phyloP scores from a whole-genome alignment of 1,140 invertebrate genomes.

The Papilio machaon region DNA sequence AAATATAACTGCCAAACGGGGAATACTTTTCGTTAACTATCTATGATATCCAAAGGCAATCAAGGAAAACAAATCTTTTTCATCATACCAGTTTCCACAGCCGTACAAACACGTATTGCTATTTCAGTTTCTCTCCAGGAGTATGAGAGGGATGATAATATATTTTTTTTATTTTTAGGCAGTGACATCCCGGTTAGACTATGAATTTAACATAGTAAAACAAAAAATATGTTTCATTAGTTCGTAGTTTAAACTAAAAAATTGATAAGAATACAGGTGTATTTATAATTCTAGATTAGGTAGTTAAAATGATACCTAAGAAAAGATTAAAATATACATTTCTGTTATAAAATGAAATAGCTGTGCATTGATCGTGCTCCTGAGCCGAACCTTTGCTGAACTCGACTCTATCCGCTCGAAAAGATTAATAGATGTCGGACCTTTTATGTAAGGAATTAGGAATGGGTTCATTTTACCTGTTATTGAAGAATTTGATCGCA shows the following conservation, averaged over 20 bases:
- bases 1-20: too few species aligned
- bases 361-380: not conserved
- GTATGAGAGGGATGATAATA: too few species aligned
- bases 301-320: conserved; percentile 2
- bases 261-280: not conserved
- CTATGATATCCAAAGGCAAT: too few species aligned
- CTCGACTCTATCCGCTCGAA: conserved; percentile 11
- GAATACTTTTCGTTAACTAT: too few species aligned
- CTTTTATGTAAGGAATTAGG: conserved; percentile 22
- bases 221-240: not conserved
- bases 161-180: too few species aligned
- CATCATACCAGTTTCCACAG: too few species aligned
- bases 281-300: conserved; percentile 6
- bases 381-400: not conserved
- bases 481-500: conserved; percentile 14
- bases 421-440: conserved; percentile 24
- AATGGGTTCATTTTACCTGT: conserved; percentile 20
- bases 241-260: not conserved
- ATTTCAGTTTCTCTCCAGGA: too few species aligned
- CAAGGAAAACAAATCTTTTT: too few species aligned
- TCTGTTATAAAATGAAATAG: conserved; percentile 16
- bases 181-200: too few species aligned
- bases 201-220: not conserved
- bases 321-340: not conserved
- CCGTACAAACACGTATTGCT: too few species aligned